Conservation (phyloP, 2,113 vertebrate genomes). For the Takifugu bimaculatus region DNA sequence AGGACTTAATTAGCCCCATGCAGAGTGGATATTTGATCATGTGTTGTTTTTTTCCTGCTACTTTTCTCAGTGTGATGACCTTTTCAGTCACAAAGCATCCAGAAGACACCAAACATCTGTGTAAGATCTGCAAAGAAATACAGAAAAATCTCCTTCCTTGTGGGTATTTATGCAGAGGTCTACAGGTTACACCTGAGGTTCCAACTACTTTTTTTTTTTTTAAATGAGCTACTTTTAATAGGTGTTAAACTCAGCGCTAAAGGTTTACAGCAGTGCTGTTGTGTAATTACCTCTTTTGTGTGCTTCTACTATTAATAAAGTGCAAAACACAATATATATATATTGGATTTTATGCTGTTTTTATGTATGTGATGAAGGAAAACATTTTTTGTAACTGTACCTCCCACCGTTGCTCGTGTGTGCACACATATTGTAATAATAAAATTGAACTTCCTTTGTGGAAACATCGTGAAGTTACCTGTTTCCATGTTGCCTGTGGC, state of each 20-base stretch:
- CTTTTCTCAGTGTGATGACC: not conserved
- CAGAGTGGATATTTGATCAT: not conserved
- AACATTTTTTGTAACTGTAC: not conserved
- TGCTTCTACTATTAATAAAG: too few relatives aligned
- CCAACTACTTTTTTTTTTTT: too few relatives aligned
- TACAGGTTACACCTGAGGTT: too few relatives aligned
- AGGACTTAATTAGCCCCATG: slow-evolving; percentile 42
- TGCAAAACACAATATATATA: not conserved
- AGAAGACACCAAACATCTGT: not conserved
- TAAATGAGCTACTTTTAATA: too few relatives aligned
- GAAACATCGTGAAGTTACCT: slow-evolving; percentile 38
- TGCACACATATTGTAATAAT: slow-evolving; percentile 31
- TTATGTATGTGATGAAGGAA: not conserved
- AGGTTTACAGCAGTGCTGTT: too few relatives aligned
- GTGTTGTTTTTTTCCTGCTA: not conserved
- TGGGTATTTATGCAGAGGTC: too few relatives aligned
- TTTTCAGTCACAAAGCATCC: not conserved
- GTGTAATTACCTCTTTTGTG: too few relatives aligned
- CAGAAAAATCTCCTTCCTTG: too few relatives aligned
- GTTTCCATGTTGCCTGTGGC: not conserved
- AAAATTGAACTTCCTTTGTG: slow-evolving; percentile 23
- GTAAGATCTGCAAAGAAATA: too few relatives aligned
- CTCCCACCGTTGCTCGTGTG: not conserved
- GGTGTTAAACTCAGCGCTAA: too few relatives aligned
- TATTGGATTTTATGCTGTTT: not conserved